These are phyloP conservation scores for Hedya salicella DNA, from an alignment of 2,888 invertebrate genomes.

Conservation along the genomic window DNA sequence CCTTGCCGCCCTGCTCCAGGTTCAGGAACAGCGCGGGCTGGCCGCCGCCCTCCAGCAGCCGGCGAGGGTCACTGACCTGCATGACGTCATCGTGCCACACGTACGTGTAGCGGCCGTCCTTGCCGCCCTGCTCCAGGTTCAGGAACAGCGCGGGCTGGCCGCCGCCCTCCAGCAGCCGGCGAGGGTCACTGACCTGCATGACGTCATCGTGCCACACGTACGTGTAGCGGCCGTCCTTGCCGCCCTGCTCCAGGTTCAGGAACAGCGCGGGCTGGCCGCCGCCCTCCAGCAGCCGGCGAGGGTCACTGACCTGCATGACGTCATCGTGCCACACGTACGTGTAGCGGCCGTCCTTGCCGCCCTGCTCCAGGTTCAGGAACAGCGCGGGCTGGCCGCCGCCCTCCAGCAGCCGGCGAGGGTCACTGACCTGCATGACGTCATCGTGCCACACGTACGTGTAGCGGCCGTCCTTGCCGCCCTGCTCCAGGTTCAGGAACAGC, in stretches of 20 bases:
- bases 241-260: slow-evolving; percentile 92
- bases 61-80: slow-evolving; percentile 81
- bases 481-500: not conserved
- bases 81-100: slow-evolving; percentile 98
- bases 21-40: not conserved
- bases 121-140: slow-evolving; percentile 92
- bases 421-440: too few species aligned
- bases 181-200: slow-evolving; percentile 89
- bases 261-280: slow-evolving; percentile 91
- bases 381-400: not conserved
- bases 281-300: slow-evolving; percentile 92
- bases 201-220: slow-evolving; percentile 98
- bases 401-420: slow-evolving; percentile 49
- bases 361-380: not conserved
- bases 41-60: too few species aligned
- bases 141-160: slow-evolving; percentile 92
- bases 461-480: too few species aligned
- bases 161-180: slow-evolving; percentile 92
- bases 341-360: too few species aligned
- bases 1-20: not conserved
- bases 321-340: too few species aligned
- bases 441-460: too few species aligned
- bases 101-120: slow-evolving; percentile 97
- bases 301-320: slow-evolving; percentile 59
- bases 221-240: slow-evolving; percentile 96